These are phyloP conservation scores for Xiphorhynchus erythropygius DNA, from an alignment of 2,797 vertebrate species.

Conservation along the genomic window DNA sequence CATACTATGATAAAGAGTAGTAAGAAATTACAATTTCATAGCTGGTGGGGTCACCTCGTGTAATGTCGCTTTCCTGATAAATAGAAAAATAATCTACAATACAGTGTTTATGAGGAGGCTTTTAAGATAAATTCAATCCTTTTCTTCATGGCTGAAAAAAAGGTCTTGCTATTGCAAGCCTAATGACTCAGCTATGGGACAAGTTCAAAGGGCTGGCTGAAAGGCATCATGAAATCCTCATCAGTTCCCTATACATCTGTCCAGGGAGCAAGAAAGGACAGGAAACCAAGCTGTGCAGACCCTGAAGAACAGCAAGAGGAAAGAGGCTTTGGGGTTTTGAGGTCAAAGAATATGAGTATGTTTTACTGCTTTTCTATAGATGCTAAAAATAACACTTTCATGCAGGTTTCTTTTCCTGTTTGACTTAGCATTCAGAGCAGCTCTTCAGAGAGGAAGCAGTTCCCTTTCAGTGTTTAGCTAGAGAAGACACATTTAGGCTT, in stretches of 20 bases:
- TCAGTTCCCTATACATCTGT: not conserved
- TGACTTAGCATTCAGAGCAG: not conserved
- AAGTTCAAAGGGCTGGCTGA: not conserved
- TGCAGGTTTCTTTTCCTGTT: not conserved
- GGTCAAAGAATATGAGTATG: not conserved
- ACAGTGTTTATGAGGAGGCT: not conserved
- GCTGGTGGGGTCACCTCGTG: not conserved
- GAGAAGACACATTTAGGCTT: not conserved
- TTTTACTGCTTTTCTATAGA: not conserved
- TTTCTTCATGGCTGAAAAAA: not conserved
- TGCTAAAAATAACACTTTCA: not conserved
- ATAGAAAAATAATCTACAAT: not conserved
- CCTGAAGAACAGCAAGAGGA: not conserved
- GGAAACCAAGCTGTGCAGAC: not conserved
- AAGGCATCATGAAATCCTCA: not conserved
- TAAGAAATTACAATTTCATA: slow-evolving; percentile 8
- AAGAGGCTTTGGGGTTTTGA: not conserved
- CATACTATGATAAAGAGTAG: not conserved
- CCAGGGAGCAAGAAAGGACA: not conserved
- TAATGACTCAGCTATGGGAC: not conserved
- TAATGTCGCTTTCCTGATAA: not conserved
- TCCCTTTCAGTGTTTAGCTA: not conserved
- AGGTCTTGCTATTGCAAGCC: not conserved
- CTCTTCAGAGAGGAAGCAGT: not conserved
- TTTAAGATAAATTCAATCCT: not conserved